Base-by-base conservation (phyloP, 2,113 vertebrate genomes). In the Lepus europaeus region DNA sequence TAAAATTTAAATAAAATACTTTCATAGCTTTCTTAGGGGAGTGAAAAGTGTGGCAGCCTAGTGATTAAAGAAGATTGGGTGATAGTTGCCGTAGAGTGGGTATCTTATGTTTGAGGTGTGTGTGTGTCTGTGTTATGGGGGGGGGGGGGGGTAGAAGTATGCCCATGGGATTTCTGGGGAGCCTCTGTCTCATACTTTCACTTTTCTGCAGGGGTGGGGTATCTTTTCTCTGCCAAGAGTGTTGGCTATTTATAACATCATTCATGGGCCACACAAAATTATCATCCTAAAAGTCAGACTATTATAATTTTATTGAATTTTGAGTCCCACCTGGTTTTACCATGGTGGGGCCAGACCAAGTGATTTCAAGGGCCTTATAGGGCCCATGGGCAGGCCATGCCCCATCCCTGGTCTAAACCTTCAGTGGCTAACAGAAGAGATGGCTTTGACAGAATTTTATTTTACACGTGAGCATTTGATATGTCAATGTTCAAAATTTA, bases 21-120 rank as follows among this genome's bases (percentile, higher is more conserved):
- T 89, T 22, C 74, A 33, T 20, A 27, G n/a, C 87, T 90, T 88
- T 81, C 77, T 89, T 64, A 83, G 74, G 56, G 22, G 59, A 84
- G 17, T 39, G 70, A 93, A 88, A 39, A 79, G 80, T 14, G 14
- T n/a, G 29, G n/a, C 70, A 81, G 12, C 33, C 27, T 82, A 17
- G 22, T 68, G 85, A 66, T 51, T 25, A n/a, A 80, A 87, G 61
- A 69, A 79, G 59, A 56, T 36, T 45, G 84, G 66, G 25, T 85
- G 49, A 8, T 69, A 22, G 63, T 27, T 76, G 79, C 39, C 68
- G 14, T n/a, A 19, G 29, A 29, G 33, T 63, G 36, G 33, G 2
- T 87, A n/a, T 82, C 20, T 83, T 68, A 64, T 73, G 13, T 87
- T 39, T 56, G 81, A 89, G 59, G n/a, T 53, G 22, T 27, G 33